A percentile compares a stretch with the other conserved stretches of the same genome.
Evolutionary conservation across 2,888 invertebrate genomes (phyloP).

Genomic region (Leptinotarsa tumamoca): DNA sequence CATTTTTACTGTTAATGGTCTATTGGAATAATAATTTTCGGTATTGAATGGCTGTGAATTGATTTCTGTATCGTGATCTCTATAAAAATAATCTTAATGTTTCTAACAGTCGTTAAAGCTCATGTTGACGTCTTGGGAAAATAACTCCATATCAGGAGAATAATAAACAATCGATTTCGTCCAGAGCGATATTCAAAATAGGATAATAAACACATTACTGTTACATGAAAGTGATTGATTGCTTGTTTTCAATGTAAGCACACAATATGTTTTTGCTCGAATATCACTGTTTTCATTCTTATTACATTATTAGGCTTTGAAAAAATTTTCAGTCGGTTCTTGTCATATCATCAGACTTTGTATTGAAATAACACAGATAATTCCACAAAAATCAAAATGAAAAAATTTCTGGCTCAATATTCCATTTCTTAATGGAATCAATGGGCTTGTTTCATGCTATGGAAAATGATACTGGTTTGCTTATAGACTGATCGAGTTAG

Average conservation of each 20-base stretch:
- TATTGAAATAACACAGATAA: too few relatives aligned
- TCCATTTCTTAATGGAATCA: too few relatives aligned
- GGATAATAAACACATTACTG: background rate
- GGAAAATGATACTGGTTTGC: too few relatives aligned
- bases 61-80: conserved; percentile 30
- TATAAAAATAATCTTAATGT: conserved; percentile 44
- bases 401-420: too few relatives aligned
- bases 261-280: background rate
- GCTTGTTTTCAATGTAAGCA: background rate
- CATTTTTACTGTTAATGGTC: conserved; percentile 42
- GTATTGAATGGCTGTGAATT: conserved; percentile 33
- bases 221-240: background rate
- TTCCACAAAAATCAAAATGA: too few relatives aligned
- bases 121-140: conserved; percentile 2
- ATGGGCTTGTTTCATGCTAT: too few relatives aligned
- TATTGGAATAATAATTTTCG: conserved; percentile 37
- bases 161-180: conserved; percentile 4
- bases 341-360: too few relatives aligned
- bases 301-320: too few relatives aligned
- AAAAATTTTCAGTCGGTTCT: too few relatives aligned
- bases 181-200: background rate
- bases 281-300: too few relatives aligned
- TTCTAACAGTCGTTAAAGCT: background rate
- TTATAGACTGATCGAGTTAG: too few relatives aligned
- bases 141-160: background rate